Base-by-base conservation (phyloP, 2,888 invertebrate genomes). In the Conops quadrifasciatus region DNA sequence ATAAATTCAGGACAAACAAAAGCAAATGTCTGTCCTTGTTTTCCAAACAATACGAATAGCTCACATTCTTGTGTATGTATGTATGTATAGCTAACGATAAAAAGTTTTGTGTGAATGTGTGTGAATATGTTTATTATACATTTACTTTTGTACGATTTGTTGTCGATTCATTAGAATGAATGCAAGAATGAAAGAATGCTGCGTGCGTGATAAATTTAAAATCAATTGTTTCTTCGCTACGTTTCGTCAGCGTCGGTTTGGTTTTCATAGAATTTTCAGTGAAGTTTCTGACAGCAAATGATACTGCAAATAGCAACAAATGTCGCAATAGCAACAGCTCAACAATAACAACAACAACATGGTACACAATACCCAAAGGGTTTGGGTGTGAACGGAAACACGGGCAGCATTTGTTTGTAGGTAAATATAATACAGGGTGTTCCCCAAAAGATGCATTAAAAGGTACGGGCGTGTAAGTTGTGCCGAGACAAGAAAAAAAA, bases 171-270 rank as follows among this genome's bases (percentile, higher is more conserved):
- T 24, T 53, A 53, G 24, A 21, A 21, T 53, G 24, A 53, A 53
- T 2, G 59, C 26, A 26, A 64, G 36, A 51, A 28, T 30, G 51
- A 65, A 36, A 51, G 58, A 59, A 59, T 67, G 59, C 59, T 60
- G 45, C 49, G 68, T 68, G 68, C 60, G 62, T 68, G 68, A 60
- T 76, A 75, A 76, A 76, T 75, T 76, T 73, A 58, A 75, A 76
- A 76, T 75, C 75, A 75, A 76, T 74, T 76, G 76, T 76, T 76
- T 72, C 73, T 36, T 9, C 36, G 36, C 75, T 75, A 72, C 72
- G 53, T 68, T 74, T 72, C 70, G 74, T 26, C 73, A 72, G 74
- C 76, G 75, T 72, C 66, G 75, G 74, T 24, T 45, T 70, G 60
- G 69, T 63, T 70, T 70, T 70, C 36, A 36, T 56, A 51, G 30